Conservation (phyloP, 2,888 invertebrate genomes). For the Pyrochroa serraticornis region DNA sequence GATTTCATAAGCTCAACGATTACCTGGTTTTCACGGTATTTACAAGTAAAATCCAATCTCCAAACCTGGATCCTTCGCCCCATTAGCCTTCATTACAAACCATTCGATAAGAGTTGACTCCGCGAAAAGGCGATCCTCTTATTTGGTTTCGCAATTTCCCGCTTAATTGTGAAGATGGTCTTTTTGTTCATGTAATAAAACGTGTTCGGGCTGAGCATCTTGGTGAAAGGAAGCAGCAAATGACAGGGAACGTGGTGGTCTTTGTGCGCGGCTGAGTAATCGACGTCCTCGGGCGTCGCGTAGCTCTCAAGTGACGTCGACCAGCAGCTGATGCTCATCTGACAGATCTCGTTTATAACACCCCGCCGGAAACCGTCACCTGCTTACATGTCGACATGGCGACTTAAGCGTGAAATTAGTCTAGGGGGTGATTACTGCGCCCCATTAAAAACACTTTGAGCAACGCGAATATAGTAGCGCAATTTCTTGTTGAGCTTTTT, state of each 20-base stretch:
- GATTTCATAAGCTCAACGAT: too few relatives aligned
- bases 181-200: too few relatives aligned
- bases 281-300: slow-evolving; percentile 13
- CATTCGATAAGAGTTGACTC: too few relatives aligned
- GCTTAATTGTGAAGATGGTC: too few relatives aligned
- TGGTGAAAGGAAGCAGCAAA: neutral
- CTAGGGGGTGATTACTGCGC: slow-evolving; percentile 6
- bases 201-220: too few relatives aligned
- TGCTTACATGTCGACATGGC: slow-evolving; percentile 3
- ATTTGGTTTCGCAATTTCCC: too few relatives aligned
- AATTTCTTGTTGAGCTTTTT: neutral
- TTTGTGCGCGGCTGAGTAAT: slow-evolving; percentile 6
- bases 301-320: neutral
- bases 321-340: slow-evolving; percentile 8
- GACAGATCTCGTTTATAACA: slow-evolving; percentile 20
- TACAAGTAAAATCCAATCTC: too few relatives aligned
- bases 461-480: neutral
- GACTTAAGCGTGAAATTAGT: slow-evolving; percentile 14
- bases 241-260: neutral
- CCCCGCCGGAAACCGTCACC: neutral
- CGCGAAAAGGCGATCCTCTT: too few relatives aligned
- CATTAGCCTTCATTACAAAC: too few relatives aligned
- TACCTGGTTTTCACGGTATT: too few relatives aligned
- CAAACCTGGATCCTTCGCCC: too few relatives aligned
- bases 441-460: slow-evolving; percentile 9